These are phyloP conservation scores for Hofmannophila pseudospretella DNA, from an alignment of 2,888 invertebrate genomes.

Conservation along the genomic window DNA sequence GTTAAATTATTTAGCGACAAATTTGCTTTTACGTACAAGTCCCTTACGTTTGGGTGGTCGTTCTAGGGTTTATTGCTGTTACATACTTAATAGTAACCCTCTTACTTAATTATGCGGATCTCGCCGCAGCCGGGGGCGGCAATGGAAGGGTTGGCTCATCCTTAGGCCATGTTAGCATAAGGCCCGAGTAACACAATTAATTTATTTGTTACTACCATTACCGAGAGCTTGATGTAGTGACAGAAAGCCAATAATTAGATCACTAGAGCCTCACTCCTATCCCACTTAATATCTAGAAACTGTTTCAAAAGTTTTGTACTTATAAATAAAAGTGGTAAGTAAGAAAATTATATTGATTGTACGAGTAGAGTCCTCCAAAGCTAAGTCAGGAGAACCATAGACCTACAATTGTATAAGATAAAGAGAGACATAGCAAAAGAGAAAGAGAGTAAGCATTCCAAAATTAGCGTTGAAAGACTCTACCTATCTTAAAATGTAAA, in stretches of 20 bases:
- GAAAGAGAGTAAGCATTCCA: no score
- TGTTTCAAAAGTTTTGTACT: not conserved
- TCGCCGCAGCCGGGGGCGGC: constrained; percentile 40
- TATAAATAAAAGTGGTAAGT: no score
- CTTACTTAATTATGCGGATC: constrained; percentile 71
- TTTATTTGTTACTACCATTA: constrained; percentile 53
- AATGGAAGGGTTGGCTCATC: constrained; percentile 44
- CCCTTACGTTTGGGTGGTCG: constrained; percentile 44
- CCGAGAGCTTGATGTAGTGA: constrained; percentile 23
- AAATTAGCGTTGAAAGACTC: no score
- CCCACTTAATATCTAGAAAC: no score
- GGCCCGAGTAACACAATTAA: constrained; percentile 55
- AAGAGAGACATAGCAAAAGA: no score
- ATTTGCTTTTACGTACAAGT: constrained; percentile 50
- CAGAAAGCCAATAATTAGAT: constrained; percentile 1
- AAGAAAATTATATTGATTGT: no score
- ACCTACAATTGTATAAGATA: no score
- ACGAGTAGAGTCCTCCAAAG: no score
- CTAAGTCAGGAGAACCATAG: no score
- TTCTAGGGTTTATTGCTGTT: constrained; percentile 61
- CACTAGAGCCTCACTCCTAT: constrained; percentile 1
- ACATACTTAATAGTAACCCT: constrained; percentile 71
- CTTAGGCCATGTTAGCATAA: constrained; percentile 49
- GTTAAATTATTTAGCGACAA: constrained; percentile 47
- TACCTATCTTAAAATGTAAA: not conserved